Percentiles rank a stretch among this genome's conserved stretches.
phyloP scores from a whole-genome alignment of 2,888 invertebrate species.

The Blastobasis lacticolella region DNA sequence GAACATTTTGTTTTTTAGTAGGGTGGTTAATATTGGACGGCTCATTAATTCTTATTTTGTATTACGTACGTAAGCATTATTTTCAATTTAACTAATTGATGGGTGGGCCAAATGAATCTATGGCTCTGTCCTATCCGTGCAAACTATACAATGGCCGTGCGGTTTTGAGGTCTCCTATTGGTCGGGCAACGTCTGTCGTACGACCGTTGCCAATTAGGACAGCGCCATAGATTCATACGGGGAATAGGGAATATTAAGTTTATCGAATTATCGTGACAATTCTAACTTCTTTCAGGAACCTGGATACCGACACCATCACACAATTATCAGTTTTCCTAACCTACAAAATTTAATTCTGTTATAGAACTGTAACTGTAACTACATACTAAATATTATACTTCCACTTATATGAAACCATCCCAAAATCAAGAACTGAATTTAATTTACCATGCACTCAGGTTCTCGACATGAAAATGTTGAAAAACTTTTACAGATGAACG shows the following conservation, averaged over 20 bases:
- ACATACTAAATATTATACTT: too few species aligned
- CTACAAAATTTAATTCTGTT: too few species aligned
- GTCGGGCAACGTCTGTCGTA: background rate
- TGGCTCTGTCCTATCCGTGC: background rate
- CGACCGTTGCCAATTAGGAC: background rate
- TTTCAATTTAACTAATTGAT: background rate
- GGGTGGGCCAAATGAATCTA: background rate
- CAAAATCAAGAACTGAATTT: background rate
- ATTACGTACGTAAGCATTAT: too few species aligned
- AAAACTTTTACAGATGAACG: conserved; percentile 19
- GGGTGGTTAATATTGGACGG: too few species aligned
- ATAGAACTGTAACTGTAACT: too few species aligned
- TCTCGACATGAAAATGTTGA: background rate
- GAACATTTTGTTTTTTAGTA: too few species aligned
- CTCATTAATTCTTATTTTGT: too few species aligned
- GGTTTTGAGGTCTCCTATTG: too few species aligned
- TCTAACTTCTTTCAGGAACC: background rate
- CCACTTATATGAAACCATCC: too few species aligned
- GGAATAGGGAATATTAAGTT: background rate
- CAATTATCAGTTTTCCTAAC: background rate
- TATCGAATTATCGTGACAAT: background rate
- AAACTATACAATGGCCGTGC: too few species aligned
- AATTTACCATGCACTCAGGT: background rate
- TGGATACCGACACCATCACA: background rate
- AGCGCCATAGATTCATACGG: too few species aligned